Conservation (phyloP, 2,888 invertebrate species). For the Caenorhabditis uteleia region DNA sequence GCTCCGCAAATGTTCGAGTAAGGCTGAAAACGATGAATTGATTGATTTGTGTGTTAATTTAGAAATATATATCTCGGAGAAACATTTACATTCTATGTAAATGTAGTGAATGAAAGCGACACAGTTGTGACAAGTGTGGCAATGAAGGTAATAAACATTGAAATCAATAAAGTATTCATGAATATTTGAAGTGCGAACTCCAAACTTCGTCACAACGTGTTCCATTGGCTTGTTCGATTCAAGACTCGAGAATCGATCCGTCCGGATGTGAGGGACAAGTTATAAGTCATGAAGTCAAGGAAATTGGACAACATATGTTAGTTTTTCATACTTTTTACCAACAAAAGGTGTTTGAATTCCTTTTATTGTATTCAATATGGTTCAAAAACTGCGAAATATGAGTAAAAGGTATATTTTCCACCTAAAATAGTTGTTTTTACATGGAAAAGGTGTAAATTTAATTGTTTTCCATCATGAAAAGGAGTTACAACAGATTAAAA, state of each 20-base stretch:
- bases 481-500: too few relatives aligned
- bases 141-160: conserved; percentile 76
- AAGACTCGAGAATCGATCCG: conserved; percentile 75
- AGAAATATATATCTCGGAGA: conserved; percentile 95
- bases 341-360: not conserved
- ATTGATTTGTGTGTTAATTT: conserved; percentile 17
- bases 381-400: not conserved
- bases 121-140: conserved; percentile 83
- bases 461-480: too few relatives aligned
- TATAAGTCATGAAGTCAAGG: conserved; percentile 98
- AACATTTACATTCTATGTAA: conserved; percentile 95
- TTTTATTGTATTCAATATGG: not conserved
- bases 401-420: not conserved
- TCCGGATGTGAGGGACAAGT: conserved; percentile 91
- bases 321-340: conserved; percentile 56
- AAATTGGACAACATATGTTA: conserved; percentile 94
- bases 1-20: conserved; percentile 94
- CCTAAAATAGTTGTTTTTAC: too few relatives aligned
- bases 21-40: conserved; percentile 24
- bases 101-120: conserved; percentile 92
- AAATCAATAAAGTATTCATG: not conserved
- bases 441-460: too few relatives aligned
- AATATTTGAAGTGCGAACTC: conserved; percentile 79
- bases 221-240: conserved; percentile 75
- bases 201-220: conserved; percentile 89